phyloP scores from a whole-genome alignment of 1,140 invertebrate species.

The Tetragonula clypearis region DNA sequence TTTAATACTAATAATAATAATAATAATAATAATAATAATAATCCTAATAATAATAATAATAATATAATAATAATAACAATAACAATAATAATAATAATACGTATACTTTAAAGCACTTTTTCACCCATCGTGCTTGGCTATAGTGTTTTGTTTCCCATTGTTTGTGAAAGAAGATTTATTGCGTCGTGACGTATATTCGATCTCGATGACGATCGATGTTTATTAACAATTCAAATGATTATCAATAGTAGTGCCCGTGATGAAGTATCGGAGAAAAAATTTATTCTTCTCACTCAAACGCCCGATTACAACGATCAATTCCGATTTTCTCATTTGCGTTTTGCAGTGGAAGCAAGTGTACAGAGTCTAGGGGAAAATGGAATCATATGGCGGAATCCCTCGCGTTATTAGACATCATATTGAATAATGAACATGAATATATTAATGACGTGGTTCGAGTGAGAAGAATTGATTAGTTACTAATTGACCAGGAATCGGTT shows the following conservation, averaged over 20 bases:
- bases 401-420: not conserved
- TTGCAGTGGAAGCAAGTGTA: not conserved
- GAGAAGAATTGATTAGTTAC: constrained; percentile 8
- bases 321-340: not conserved
- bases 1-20: too few species aligned
- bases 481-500: not conserved
- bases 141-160: not conserved
- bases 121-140: constrained; percentile 23
- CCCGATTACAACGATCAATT: constrained; percentile 13
- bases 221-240: constrained; percentile 1
- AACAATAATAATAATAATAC: constrained; percentile 33
- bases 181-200: not conserved
- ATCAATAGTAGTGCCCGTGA: not conserved
- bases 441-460: constrained; percentile 2
- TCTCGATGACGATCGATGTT: not conserved
- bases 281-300: not conserved
- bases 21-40: too few species aligned
- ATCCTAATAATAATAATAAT: constrained; percentile 23
- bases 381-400: not conserved
- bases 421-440: not conserved
- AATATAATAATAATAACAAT: constrained; percentile 7
- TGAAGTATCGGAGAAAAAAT: not conserved
- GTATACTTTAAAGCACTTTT: constrained; percentile 20
- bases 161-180: not conserved
- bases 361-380: not conserved